Conservation (phyloP, 2,888 invertebrate species). For the Protophormia terraenovae region DNA sequence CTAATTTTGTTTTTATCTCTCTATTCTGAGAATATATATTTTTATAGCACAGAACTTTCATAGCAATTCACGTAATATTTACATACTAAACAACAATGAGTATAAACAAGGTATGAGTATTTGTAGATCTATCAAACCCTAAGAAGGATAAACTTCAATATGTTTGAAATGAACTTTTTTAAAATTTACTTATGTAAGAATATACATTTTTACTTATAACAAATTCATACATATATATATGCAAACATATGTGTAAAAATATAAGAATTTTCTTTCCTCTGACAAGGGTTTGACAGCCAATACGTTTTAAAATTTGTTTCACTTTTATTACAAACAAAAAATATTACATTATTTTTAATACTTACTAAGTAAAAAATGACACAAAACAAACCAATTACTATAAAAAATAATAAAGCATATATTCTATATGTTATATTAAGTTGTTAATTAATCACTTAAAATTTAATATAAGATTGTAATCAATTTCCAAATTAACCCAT, state of each 20-base stretch:
- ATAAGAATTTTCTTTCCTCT: neutral
- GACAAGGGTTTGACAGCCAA: conserved; percentile 49
- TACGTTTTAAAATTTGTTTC: conserved; percentile 15
- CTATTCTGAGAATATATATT: too few species aligned
- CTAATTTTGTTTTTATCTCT: too few species aligned
- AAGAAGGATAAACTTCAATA: neutral
- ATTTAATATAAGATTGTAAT: conserved; percentile 8
- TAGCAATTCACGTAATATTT: neutral
- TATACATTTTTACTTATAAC: neutral
- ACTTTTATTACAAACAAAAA: neutral
- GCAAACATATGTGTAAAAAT: neutral
- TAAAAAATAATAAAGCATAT: neutral
- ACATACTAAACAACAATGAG: neutral
- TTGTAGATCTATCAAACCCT: neutral
- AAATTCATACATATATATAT: neutral
- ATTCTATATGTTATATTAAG: neutral
- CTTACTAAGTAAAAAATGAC: neutral
- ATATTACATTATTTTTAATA: neutral
- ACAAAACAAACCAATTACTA: neutral
- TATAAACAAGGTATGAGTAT: too few species aligned
- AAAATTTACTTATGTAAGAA: too few species aligned
- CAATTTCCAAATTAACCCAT: neutral
- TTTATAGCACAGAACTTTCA: neutral
- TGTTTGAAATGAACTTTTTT: too few species aligned
- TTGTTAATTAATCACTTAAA: conserved; percentile 8